phyloP scores from a whole-genome alignment of 2,888 invertebrate species.

The Unio pictorum region DNA sequence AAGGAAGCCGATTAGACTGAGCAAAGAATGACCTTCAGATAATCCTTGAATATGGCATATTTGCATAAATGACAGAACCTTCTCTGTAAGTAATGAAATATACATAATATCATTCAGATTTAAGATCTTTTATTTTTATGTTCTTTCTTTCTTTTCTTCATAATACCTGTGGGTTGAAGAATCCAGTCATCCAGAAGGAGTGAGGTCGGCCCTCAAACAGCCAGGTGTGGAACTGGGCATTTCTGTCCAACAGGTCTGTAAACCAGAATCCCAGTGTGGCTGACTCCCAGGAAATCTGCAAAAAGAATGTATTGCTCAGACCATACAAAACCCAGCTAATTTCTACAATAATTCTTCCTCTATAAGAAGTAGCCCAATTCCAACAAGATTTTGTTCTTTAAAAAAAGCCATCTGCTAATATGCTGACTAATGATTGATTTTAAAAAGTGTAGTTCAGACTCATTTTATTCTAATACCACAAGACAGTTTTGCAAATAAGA shows the following conservation, averaged over 20 bases:
- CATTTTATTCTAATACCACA: no score
- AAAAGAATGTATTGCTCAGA: not conserved
- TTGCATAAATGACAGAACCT: no score
- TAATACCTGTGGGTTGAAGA: conserved; percentile 85
- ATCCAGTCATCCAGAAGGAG: conserved; percentile 98
- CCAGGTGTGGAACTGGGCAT: conserved; percentile 91
- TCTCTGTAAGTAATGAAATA: no score
- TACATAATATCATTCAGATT: no score
- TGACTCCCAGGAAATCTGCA: conserved; percentile 95
- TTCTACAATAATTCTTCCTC: not conserved
- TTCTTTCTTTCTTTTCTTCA: no score
- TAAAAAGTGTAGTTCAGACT: no score
- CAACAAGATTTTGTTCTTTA: not conserved
- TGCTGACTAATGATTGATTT: no score
- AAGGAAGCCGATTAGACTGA: no score
- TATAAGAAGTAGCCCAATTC: not conserved
- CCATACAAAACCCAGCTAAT: not conserved
- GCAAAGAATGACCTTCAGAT: no score
- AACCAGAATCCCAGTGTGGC: conserved; percentile 99
- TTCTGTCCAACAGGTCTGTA: conserved; percentile 93
- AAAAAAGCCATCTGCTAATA: not conserved
- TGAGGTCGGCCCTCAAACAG: conserved; percentile 83
- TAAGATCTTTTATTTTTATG: no score
- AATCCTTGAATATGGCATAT: no score
- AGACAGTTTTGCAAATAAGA: no score